Evolutionary conservation across 2,888 invertebrate species (phyloP).

Genomic region (Orthonychiurus folsomi): DNA sequence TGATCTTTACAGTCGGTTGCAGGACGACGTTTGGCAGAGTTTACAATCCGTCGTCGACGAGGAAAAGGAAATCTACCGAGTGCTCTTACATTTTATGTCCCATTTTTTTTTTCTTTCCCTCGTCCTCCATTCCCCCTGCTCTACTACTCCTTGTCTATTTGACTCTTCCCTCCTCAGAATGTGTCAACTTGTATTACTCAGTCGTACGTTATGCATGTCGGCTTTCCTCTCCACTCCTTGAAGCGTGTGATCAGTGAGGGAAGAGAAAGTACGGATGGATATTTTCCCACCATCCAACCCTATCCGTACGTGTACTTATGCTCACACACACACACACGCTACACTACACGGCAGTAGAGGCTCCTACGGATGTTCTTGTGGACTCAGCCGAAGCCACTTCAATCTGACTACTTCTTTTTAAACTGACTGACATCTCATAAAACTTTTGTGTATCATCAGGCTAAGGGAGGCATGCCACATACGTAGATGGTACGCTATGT

Average conservation of each 20-base stretch:
- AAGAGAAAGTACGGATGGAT: no score
- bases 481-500: no score
- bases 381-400: no score
- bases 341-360: no score
- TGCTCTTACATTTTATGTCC: not conserved
- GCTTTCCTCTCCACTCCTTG: no score
- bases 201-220: no score
- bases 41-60: no score
- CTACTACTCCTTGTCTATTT: not conserved
- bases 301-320: not conserved
- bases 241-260: no score
- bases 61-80: not conserved
- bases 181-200: not conserved
- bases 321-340: not conserved
- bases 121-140: no score
- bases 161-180: not conserved
- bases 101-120: no score
- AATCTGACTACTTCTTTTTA: not conserved
- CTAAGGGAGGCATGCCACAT: not conserved
- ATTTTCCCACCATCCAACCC: no score
- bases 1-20: not conserved
- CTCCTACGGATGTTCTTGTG: no score
- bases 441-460: not conserved
- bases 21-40: not conserved
- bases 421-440: slow-evolving; percentile 1